A percentile compares a stretch with the other conserved stretches of the same genome.
phyloP scores from a whole-genome alignment of 2,797 vertebrate genomes.

The Chelonia mydas region DNA sequence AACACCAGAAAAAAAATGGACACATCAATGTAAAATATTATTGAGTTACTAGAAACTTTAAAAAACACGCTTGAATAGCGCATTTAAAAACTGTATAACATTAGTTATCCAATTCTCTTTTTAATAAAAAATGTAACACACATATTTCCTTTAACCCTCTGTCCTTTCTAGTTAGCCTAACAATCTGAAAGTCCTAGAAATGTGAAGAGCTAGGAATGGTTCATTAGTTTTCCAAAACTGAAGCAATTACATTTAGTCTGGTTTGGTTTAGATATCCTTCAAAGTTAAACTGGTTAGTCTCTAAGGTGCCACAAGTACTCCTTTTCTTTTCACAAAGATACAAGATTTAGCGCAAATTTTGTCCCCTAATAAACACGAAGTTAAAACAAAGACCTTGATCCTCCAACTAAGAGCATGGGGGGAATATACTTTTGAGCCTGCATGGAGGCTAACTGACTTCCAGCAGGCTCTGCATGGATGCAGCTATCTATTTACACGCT shows the following conservation, averaged over 20 bases:
- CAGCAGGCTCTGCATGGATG: background rate
- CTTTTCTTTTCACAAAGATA: background rate
- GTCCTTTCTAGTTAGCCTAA: background rate
- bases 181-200: background rate
- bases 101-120: background rate
- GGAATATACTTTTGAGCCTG: background rate
- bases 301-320: too few relatives aligned
- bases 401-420: background rate
- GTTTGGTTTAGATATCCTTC: background rate
- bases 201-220: background rate
- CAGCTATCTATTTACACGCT: background rate
- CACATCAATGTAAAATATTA: background rate
- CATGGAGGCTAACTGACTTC: background rate
- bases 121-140: background rate
- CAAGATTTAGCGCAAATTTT: background rate
- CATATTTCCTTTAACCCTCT: background rate
- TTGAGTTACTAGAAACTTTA: background rate
- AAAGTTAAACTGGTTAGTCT: too few relatives aligned
- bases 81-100: background rate
- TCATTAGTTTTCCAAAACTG: background rate
- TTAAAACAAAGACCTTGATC: background rate
- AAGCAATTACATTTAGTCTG: background rate
- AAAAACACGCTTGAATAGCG: background rate
- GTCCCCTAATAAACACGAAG: background rate
- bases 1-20: background rate